These are phyloP conservation scores for Heliconius cydno DNA, from an alignment of 2,888 invertebrate genomes.

Conservation along the genomic window DNA sequence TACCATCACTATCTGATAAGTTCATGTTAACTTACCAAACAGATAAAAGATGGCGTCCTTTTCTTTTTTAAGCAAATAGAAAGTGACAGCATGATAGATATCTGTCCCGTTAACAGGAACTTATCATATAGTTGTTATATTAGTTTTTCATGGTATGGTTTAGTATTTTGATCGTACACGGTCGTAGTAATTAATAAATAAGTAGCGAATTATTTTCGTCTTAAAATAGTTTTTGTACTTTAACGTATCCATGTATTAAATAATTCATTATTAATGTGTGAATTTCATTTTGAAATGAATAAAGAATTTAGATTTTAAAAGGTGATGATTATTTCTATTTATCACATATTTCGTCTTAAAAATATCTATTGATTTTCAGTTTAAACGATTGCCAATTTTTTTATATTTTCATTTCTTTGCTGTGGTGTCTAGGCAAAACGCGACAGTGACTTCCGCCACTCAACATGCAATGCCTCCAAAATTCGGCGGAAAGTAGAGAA, in stretches of 20 bases:
- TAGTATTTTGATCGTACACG: conserved; percentile 31
- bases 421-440: too few species aligned
- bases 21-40: background rate
- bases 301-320: conserved; percentile 56
- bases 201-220: conserved; percentile 39
- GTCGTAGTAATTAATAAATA: conserved; percentile 35
- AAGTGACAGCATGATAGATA: background rate
- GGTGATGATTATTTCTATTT: conserved; percentile 20
- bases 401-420: too few species aligned
- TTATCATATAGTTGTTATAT: background rate
- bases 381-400: too few species aligned
- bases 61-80: background rate
- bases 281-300: conserved; percentile 59
- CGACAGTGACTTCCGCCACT: too few species aligned
- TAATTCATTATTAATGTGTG: conserved; percentile 63
- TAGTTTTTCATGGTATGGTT: conserved; percentile 11
- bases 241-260: conserved; percentile 62
- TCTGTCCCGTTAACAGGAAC: background rate
- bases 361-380: background rate
- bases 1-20: conserved; percentile 9
- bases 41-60: background rate
- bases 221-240: conserved; percentile 46
- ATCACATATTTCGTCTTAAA: background rate
- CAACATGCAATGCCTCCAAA: too few species aligned
- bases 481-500: too few species aligned